Evolutionary conservation across 2,113 vertebrate genomes (phyloP), one percentile per base, ranked within the genome.

Genomic region (Alligator mississippiensis): DNA sequence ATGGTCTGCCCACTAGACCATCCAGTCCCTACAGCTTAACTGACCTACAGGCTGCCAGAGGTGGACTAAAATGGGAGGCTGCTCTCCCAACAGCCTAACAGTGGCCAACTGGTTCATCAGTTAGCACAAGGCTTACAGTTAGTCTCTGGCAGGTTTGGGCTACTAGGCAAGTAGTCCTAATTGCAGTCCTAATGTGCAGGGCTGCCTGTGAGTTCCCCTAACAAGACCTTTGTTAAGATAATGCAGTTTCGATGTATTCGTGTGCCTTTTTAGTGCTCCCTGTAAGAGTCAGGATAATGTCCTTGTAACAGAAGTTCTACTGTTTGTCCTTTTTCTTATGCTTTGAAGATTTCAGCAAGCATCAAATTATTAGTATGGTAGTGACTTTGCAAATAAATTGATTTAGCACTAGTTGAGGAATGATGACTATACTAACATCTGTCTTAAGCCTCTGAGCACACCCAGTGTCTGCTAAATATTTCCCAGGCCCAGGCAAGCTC

Each of bases 271-370:
- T 59, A 21, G 22, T 62, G 13, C n/a, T 60, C 38, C 1, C 10
- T 28, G 78, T 66, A 75, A 82, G 92, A 70, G 22, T 63, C 72
- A 75, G 90, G 64, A 27, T 5, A 60, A 21, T 47, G 57, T 17
- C 28, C 57, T 21, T 11, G 59, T 30, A 10, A 68, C 25, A 62
- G 82, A 55, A 80, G 38, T 2, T 54, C 81, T 72, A 47, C 68
- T 66, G 30, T 58, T 64, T 61, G 14, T 1, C 0, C 16, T n/a
- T 4, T 61, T 80, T 88, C 62, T 85, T 0, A 18, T 47, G 10
- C 58, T 75, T 0, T 0, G 30, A 70, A 84, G 34, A n/a, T 88
- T 90, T 88, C 0, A 0, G 25, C 11, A 28, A 77, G 9, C 78
- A 27, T 76, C 34, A 14, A 54, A 57, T 77, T 82, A 54, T 30